Base-by-base conservation (phyloP, 2,113 vertebrate genomes). In the Nycticorax nycticorax region DNA sequence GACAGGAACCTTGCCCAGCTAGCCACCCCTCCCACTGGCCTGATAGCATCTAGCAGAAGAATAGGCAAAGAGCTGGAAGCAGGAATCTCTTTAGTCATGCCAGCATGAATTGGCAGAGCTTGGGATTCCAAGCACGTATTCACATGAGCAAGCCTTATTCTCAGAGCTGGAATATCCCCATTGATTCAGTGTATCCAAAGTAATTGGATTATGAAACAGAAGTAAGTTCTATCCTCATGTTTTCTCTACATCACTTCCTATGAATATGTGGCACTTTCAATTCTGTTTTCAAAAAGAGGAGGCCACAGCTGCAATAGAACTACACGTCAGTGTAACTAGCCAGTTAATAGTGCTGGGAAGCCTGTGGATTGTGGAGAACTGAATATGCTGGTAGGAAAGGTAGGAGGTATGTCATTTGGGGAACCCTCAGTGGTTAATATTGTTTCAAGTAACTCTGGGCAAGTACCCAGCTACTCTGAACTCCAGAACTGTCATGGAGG, bases 81-180 rank as follows among this genome's bases (percentile, higher is more conserved):
- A 78, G 89, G 77, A 87, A 79, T 68, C 52, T 82, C 89, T 87
- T 93, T 10, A 82, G 91, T 60, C 52, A 20, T 85, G 84, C 89
- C 93, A 89, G 94, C 9, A 7, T 26, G 84, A 93, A 87, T 12
- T 91, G 96, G 91, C 93, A 93, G 66, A 63, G 57, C 27, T 96
- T 95, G 87, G 45, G 89, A 96, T 96, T 96, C 92, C 55, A 85
- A 82, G 89, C 96, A 97, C 89, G 66, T 91, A 88, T 32, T 83
- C 83, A 78, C 90, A 94, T 12, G 73, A 55, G 76, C 64, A 72
- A 79, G n/a, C 79, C 83, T 87, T 62, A 72, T 86, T 92, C 88
- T 84, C 80, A 72, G 83, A 72, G 83, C 76, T 86, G 95, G 88
- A 96, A 93, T 35, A 85, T 88, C 50, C 92, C 88, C 90, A 85